phyloP scores from a whole-genome alignment of 2,888 invertebrate genomes.

The Tachina fera region DNA sequence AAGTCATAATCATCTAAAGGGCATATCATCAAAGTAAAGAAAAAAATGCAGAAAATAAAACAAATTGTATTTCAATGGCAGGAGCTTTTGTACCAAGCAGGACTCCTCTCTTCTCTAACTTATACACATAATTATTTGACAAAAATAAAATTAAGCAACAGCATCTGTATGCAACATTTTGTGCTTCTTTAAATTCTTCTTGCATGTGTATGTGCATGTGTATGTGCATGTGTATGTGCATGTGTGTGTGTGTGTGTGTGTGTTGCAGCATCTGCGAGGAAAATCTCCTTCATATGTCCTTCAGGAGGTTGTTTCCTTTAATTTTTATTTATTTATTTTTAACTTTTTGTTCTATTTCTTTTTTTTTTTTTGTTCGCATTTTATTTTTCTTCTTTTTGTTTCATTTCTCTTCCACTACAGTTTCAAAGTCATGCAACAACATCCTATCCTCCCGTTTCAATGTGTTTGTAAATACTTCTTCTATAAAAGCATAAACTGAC shows the following conservation, averaged over 20 bases:
- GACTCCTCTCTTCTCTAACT: neutral
- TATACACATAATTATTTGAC: constrained; percentile 22
- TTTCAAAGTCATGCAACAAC: constrained; percentile 67
- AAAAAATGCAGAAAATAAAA: constrained; percentile 5
- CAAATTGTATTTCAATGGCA: constrained; percentile 8
- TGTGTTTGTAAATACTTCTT: neutral
- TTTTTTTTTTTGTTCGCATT: constrained; percentile 26
- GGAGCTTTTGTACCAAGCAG: constrained; percentile 2
- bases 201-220: neutral
- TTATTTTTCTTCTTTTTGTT: constrained; percentile 28
- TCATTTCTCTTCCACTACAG: constrained; percentile 47
- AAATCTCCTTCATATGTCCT: constrained; percentile 81
- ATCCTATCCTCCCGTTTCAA: constrained; percentile 28
- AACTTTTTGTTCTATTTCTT: constrained; percentile 31
- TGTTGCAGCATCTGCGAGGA: constrained; percentile 45
- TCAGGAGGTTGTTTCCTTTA: constrained; percentile 76
- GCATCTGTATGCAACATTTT: constrained; percentile 39
- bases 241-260: constrained; percentile 18
- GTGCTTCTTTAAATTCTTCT: neutral
- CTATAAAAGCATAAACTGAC: constrained; percentile 29
- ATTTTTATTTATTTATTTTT: constrained; percentile 47
- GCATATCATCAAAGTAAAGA: constrained; percentile 22
- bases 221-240: constrained; percentile 28
- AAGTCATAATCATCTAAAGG: constrained; percentile 49
- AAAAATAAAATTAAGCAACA: constrained; percentile 47